Conservation (phyloP, 2,888 invertebrate species). For the Drosophila formosana region DNA sequence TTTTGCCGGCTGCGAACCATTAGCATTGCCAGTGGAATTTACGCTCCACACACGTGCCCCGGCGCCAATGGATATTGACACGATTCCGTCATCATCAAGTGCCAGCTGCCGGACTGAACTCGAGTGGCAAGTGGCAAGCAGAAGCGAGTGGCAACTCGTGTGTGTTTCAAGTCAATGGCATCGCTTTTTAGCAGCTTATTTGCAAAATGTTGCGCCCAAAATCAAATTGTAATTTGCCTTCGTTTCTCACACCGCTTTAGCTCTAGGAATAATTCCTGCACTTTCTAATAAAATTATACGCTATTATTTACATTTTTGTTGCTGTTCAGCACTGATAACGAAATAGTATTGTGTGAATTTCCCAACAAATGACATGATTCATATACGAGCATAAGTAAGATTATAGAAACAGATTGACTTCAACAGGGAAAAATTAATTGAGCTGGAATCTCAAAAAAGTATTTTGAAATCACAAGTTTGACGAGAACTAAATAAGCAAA, state of each 20-base stretch:
- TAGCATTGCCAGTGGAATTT: slow-evolving; percentile 66
- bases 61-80: slow-evolving; percentile 66
- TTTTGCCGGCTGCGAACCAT: slow-evolving; percentile 59
- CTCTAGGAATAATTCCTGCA: not conserved
- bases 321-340: no score
- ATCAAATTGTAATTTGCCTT: slow-evolving; percentile 47
- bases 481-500: no score
- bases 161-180: not conserved
- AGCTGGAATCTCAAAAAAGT: no score
- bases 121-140: not conserved
- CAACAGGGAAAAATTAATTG: no score
- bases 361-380: no score
- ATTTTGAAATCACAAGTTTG: no score
- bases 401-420: no score
- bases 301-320: no score
- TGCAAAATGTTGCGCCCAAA: slow-evolving; percentile 29
- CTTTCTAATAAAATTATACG: not conserved
- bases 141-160: not conserved
- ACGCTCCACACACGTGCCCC: slow-evolving; percentile 64
- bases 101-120: slow-evolving; percentile 27
- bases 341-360: no score
- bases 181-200: slow-evolving; percentile 37
- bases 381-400: no score
- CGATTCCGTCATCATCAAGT: slow-evolving; percentile 73
- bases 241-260: not conserved